Evolutionary conservation across 2,797 vertebrate species (phyloP), one percentile per base, ranked within the genome.

Genomic region (Mus minutoides): DNA sequence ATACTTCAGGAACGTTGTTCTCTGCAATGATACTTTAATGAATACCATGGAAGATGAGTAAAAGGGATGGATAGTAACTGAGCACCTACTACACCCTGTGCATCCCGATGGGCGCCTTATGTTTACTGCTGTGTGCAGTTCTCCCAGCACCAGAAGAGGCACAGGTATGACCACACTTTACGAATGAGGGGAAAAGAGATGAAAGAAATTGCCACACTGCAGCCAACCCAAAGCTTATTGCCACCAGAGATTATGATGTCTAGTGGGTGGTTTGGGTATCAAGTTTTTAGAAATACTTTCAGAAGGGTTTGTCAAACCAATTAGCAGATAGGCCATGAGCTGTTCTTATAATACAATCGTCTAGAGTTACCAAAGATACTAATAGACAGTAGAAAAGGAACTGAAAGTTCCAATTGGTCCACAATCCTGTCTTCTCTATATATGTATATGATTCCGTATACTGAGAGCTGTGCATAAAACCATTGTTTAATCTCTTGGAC

Each of bases 261-360:
- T 78, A 24, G 24, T 40, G 16, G 34, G 46, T 34, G n/a, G 17
- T 43, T 6, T 91, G 79, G 31, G 52, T 62, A 40, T 37, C 8
- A 77, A 83, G 67, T 58, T 56, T 94, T 96, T 46, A 43, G 37
- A 37, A 37, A 77, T 21, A 26, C 10, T 91, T 89, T 88, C 83
- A 80, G 91, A 88, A 76, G 22, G n/a, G 22, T 67, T 91, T 67
- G 37, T 95, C 60, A 76, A 90, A 75, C 49, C 12, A 77, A 77
- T 64, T 80, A 43, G 58, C 49, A 29, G 16, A 31, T 6, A 46
- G 62, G n/a, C 80, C 71, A 37, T 60, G 29, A 96, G 82, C 64
- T 90, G 0, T n/a, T 60, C 69, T 90, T 90, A 80, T 64, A 92
- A 76, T 64, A 26, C n/a, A 26, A 26, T 73, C 76, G 60, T 79